Base-by-base conservation (phyloP, 2,113 vertebrate genomes). In the Oncorhynchus gorbuscha region DNA sequence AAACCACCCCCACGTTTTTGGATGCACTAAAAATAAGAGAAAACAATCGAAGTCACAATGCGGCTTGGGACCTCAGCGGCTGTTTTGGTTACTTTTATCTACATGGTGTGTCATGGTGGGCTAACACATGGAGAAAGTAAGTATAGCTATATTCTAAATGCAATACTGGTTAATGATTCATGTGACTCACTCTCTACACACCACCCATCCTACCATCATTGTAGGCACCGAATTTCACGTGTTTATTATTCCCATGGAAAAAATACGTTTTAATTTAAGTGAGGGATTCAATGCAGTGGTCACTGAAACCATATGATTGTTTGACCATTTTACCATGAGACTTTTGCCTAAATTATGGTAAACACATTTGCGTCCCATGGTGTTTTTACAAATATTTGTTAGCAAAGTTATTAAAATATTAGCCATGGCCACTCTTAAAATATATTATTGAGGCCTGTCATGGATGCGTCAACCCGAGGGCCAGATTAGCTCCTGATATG, bases 61-160 rank as follows among this genome's bases (percentile, higher is more conserved):
- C 90, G 90, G 80, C 85, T 83, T 79, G 86, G 84, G 87, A 88
- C 89, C 22, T 77, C 74, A 26, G 65, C 76, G 76, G 81, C 78
- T 76, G 86, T 93, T 86, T 89, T 94, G 84, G 83, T 93, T 45
- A 85, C 92, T 80, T 79, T 93, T 76, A 78, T 91, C 86, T 90
- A 86, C 86, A 69, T 93, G 35, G 64, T 93, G 39, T 92, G 83
- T 83, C 89, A 91, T 24, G 92, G 89, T 84, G 93, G 93, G 82
- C 87, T 90, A 73, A 88, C 81, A 76, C 84, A 88, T 78, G 94
- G 93, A 81, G 93, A 95, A 93, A 93, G 94, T 95, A 78, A 94
- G 94, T 94, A 88, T 75, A 74, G 3, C 8, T 8, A 69, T 45
- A 75, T 73, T 70, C 59, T 30, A 49, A 8, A 62, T 62, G 51